These are phyloP conservation scores for Abrostola tripartita DNA, from an alignment of 2,888 invertebrate genomes.

Conservation along the genomic window DNA sequence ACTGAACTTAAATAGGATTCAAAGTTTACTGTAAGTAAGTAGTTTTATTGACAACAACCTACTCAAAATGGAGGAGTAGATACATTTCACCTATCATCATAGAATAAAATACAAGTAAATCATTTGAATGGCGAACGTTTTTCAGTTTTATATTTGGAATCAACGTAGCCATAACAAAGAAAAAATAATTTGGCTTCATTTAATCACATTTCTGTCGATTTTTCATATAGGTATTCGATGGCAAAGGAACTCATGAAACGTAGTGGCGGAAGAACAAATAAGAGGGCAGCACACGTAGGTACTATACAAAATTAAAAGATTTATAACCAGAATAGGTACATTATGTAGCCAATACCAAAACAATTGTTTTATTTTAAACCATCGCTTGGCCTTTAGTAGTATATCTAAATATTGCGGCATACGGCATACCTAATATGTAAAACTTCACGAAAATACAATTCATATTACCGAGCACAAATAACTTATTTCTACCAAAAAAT, in stretches of 20 bases:
- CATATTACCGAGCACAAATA: no score
- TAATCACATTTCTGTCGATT: conserved; percentile 28
- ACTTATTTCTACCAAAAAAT: neutral
- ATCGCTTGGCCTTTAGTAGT: no score
- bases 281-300: conserved; percentile 11
- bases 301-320: conserved; percentile 27
- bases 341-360: conserved; percentile 20
- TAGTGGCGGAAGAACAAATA: conserved; percentile 33
- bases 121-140: conserved; percentile 44
- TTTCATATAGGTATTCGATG: conserved; percentile 35
- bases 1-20: no score
- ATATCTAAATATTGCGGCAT: no score
- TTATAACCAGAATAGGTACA: conserved; percentile 18
- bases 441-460: no score
- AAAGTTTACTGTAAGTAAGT: no score
- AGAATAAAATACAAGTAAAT: conserved; percentile 26
- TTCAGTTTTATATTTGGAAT: no score
- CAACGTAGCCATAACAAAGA: no score
- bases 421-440: no score
- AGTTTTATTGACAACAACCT: no score
- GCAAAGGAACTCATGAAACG: conserved; percentile 24
- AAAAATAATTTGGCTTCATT: conserved; percentile 16
- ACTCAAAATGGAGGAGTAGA: no score
- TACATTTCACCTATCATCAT: no score
- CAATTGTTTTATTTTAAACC: conserved; percentile 5